Conservation (phyloP, 2,888 invertebrate species). For the Pteria penguin region DNA sequence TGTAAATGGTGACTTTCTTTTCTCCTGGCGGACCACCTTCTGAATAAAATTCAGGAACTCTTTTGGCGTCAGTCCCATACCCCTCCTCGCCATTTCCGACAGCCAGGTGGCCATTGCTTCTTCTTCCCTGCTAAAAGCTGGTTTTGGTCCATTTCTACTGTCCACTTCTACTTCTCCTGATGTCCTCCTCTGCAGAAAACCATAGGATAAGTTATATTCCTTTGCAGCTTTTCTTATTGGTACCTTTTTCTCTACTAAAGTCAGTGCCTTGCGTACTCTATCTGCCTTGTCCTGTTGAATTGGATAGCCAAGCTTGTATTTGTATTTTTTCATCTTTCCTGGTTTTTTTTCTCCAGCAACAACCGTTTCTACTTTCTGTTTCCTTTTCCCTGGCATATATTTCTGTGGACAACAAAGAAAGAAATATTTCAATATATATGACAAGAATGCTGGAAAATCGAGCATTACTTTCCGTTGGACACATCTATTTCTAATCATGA, state of each 20-base stretch:
- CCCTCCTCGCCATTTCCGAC: constrained; percentile 46
- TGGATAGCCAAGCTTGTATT: constrained; percentile 20
- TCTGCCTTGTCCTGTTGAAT: neutral
- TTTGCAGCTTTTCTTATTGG: constrained; percentile 18
- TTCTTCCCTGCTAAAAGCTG: constrained; percentile 43
- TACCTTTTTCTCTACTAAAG: constrained; percentile 21
- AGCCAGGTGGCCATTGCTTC: constrained; percentile 45
- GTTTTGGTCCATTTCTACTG: constrained; percentile 38
- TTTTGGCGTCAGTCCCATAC: constrained; percentile 44
- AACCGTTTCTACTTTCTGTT: too few relatives aligned
- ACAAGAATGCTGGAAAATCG: too few relatives aligned
- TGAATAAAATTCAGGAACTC: constrained; percentile 46
- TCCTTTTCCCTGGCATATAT: too few relatives aligned
- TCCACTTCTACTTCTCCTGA: constrained; percentile 42
- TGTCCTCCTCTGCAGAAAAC: constrained; percentile 28
- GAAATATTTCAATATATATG: too few relatives aligned
- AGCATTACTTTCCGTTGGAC: too few relatives aligned
- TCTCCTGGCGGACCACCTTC: constrained; percentile 29
- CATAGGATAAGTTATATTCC: constrained; percentile 15
- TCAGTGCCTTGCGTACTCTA: constrained; percentile 16
- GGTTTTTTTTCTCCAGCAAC: too few relatives aligned
- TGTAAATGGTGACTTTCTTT: constrained; percentile 34
- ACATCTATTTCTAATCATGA: too few relatives aligned
- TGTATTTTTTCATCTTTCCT: too few relatives aligned
- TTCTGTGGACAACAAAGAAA: too few relatives aligned